Base-by-base conservation (phyloP, 2,888 invertebrate genomes). In the Notodonta ziczac region DNA sequence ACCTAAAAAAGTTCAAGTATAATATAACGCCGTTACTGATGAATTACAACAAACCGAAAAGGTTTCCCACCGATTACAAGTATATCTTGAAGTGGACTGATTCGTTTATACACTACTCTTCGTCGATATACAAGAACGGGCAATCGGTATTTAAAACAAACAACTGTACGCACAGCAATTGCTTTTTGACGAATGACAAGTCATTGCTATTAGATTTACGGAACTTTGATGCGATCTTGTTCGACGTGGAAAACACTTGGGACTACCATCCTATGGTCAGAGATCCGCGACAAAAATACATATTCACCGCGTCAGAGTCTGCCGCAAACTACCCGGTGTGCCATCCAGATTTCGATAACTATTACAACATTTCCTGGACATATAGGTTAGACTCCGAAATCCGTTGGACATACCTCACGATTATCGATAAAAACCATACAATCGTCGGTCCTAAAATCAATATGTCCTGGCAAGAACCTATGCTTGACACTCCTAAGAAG, bases 141-240 rank as follows among this genome's bases (percentile, higher is more conserved):
- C 90, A 91, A 64, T 54, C 63, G 2, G 62, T 76, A 0, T 91
- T 91, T 56, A 61, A 88, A 2, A 68, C 80, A 0, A 67, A 72
- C 16, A 87, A 90, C 4, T 93, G 94, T 63, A 74, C 85, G 0
- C 82, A 84, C 61, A 78, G 74, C 10, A 93, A 94, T 58, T 95
- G 95, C 65, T 92, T 78, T 62, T 74, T 94, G 0, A 94, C 90
- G 0, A 82, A 74, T 40, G 76, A 88, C 5, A 88, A 80, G 58
- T 73, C 65, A 5, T 85, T 71, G 54, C 65, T 91, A 0, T 70
- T 81, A 0, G 86, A 94, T 60, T 79, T 88, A 6, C 78, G 85
- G 13, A 67, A 84, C 40, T 93, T 79, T 48, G 94, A 95, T 55
- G 95, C 94, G 0, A 82, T 95, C 7, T 56, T 95, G 0, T 95